Conservation (phyloP, 2,797 vertebrate species). For the Ctenopoma multispine region DNA sequence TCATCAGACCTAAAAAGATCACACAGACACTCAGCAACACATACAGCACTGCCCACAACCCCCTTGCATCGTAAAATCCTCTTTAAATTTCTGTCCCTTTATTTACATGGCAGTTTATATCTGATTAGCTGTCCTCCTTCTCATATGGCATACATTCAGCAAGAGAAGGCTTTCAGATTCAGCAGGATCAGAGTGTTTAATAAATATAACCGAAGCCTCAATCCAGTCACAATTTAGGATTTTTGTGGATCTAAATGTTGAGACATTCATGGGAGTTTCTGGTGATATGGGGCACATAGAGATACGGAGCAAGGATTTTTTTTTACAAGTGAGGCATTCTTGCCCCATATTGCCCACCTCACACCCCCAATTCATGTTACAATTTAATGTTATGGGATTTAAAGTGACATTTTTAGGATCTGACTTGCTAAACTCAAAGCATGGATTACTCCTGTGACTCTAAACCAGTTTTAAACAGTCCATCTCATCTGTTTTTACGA, state of each 20-base stretch:
- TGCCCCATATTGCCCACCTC: constrained; percentile 38
- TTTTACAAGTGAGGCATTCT: constrained; percentile 50
- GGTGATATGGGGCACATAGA: constrained; percentile 29
- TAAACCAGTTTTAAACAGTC: constrained; percentile 51
- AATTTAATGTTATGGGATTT: constrained; percentile 51
- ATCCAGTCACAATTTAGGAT: constrained; percentile 37
- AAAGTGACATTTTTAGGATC: constrained; percentile 60
- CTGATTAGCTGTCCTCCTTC: constrained; percentile 82
- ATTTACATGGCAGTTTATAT: constrained; percentile 89
- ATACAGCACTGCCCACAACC: constrained; percentile 61
- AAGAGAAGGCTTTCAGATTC: constrained; percentile 76
- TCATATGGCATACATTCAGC: constrained; percentile 87
- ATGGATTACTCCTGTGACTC: constrained; percentile 44
- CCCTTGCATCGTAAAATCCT: constrained; percentile 76
- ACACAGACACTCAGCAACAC: constrained; percentile 76
- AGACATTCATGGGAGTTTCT: constrained; percentile 69
- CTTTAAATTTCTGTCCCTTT: constrained; percentile 69
- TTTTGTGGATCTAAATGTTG: constrained; percentile 47
- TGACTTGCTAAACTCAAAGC: constrained; percentile 61
- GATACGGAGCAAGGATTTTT: constrained; percentile 30
- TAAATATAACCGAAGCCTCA: constrained; percentile 54
- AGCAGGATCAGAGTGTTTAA: constrained; percentile 62
- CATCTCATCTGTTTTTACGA: constrained; percentile 47
- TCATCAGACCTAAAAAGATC: constrained; percentile 67
- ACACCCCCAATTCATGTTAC: constrained; percentile 24